Base-by-base conservation (phyloP, 2,113 vertebrate genomes). In the Crypturellus undulatus region DNA sequence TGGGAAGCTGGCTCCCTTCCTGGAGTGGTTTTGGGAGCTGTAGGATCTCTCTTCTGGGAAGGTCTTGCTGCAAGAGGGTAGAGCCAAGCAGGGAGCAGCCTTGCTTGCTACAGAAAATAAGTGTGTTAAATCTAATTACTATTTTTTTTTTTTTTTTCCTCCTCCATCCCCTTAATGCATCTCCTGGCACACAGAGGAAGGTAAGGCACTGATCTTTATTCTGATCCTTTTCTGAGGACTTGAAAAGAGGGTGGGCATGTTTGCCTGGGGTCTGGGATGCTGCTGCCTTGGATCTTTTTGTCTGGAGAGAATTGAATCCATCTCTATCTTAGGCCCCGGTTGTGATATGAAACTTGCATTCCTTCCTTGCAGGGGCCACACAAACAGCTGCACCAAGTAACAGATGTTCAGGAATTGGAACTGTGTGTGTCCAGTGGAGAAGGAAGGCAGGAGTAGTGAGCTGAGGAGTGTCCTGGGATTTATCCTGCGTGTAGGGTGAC, bases 111-210 rank as follows among this genome's bases (percentile, higher is more conserved):
- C 42, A 72, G 34, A 49, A 82, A 51, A 1, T 14, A 20, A 5
- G 75, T 70, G 30, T 30, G 7, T 76, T 79, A 24, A 45, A 45
- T 97, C 45, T 83, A 90, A 96, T 43, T 5, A 3, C 21, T 76
- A n/a, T 38, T 38, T 38, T 38, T 38, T 38, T 38, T 38, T 79
- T 70, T 43, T 42, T 3, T 38, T 34, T 20, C 13, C n/a, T n/a
- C 3, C 6, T 21, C 5, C 15, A 9, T 9, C 32, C 42, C 4
- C 17, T 56, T 54, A 26, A 51, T 89, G 51, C 71, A 38, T 42
- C 77, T 93, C 76, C 63, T 85, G 87, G 17, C 56, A 42, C 70
- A 3, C 96, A 98, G 98, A 92, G 98, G 97, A 96, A 98, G 98
- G 98, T 98, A 93, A 97, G 97, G 17, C 42, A 26, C 70, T 81